Percentiles rank a stretch among this genome's conserved stretches.
Evolutionary conservation across 2,888 invertebrate genomes (phyloP).

Genomic region (Sphaerophoria rueppellii): DNA sequence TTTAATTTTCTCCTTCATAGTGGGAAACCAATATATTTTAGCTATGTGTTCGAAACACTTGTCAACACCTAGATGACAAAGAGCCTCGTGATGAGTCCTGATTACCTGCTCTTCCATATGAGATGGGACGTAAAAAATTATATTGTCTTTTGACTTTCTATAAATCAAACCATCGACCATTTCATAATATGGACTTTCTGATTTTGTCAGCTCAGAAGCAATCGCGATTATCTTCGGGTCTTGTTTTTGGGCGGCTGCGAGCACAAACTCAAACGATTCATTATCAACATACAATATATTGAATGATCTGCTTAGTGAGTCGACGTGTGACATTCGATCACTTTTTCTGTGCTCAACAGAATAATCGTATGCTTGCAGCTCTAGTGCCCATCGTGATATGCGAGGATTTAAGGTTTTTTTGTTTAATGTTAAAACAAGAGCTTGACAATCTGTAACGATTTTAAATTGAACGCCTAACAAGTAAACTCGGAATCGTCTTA

Average conservation of each 20-base stretch:
- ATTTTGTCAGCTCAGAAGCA: conserved; percentile 55
- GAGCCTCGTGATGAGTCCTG: conserved; percentile 1
- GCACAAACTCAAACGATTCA: conserved; percentile 40
- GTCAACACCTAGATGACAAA: neutral
- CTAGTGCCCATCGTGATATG: neutral
- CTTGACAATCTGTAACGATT: conserved; percentile 51
- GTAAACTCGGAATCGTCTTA: conserved; percentile 44
- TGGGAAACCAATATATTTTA: conserved; percentile 7
- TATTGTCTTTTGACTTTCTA: conserved; percentile 14
- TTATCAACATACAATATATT: conserved; percentile 41
- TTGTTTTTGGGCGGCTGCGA: conserved; percentile 47
- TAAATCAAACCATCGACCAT: conserved; percentile 43
- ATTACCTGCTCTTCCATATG: conserved; percentile 61
- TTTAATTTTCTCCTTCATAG: conserved; percentile 4
- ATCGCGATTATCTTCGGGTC: conserved; percentile 73
- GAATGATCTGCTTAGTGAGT: conserved; percentile 75
- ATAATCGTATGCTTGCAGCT: neutral
- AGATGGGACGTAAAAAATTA: conserved; percentile 14
- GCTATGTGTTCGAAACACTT: neutral
- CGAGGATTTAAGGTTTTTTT: conserved; percentile 34
- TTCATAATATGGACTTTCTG: conserved; percentile 29
- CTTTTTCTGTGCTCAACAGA: conserved; percentile 63
- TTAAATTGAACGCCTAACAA: conserved; percentile 41
- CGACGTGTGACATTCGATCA: conserved; percentile 11
- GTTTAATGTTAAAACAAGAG: conserved; percentile 42